Evolutionary conservation across 2,113 vertebrate genomes (phyloP), one percentile per base, ranked within the genome.

Genomic region (Sylvietta virens): DNA sequence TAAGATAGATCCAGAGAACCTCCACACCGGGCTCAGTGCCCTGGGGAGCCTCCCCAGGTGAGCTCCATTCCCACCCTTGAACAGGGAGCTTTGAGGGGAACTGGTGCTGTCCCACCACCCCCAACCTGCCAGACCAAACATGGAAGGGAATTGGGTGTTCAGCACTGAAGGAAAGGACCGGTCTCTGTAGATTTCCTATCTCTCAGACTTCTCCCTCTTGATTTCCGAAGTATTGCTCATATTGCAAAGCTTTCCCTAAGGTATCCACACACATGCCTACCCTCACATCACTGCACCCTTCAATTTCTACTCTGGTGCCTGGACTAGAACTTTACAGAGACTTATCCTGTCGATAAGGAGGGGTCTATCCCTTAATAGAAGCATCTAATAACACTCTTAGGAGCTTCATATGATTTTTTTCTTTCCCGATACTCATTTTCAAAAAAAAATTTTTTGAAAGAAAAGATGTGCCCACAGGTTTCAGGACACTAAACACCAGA

Each of bases 1-100:
- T 5, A 2, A 0, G 3, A 44, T 0, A 28, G 74, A 21, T 3
- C 33, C 39, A 67, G 19, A 12, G 62, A 79, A 44, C 15, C 28
- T 54, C 37, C 65, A 10, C 16, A 3, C 35, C 17, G 30, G 35
- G 50, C 61, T 71, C 56, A 13, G 37, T 12, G 51, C 30, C 39
- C 54, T 45, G 28, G 16, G 39, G 11, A 89, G 24, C 33, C 47
- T 11, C 18, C n/a, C 18, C 64, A 77, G 56, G 24, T 30, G 13
- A 89, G 61, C 28, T 60, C 56, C 14, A 61, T 26, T 20, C 48
- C 44, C 20, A 15, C 10, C 48, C 28, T 9, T 12, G 28, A 35
- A 67, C 79, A 42, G 11, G 37, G 8, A 90, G 30, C 22, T 79
- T 37, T 40, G 31, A 61, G 16, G 21, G n/a, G 18, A 94, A 3